phyloP scores from a whole-genome alignment of 1,140 invertebrate genomes.

The Monomorium pharaonis region DNA sequence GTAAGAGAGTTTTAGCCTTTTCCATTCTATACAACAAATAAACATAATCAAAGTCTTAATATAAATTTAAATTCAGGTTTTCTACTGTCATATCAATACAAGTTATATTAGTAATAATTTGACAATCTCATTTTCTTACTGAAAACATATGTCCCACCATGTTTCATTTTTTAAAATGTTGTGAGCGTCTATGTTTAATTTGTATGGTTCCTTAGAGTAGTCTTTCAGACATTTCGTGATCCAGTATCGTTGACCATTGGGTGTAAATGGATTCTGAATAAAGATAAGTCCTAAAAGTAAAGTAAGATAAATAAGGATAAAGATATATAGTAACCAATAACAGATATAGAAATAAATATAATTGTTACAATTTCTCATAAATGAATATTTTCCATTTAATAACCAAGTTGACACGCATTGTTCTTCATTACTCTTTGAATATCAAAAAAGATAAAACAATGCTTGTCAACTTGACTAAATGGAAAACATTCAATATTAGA shows the following conservation, averaged over 20 bases:
- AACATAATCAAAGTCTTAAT: constrained; percentile 7
- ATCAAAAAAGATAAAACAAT: no score
- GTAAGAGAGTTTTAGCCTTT: constrained; percentile 74
- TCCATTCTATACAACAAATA: constrained; percentile 65
- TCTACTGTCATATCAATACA: not conserved
- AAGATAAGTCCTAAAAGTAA: constrained; percentile 89
- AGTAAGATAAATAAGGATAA: not conserved
- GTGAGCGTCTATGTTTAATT: constrained; percentile 90
- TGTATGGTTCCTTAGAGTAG: constrained; percentile 91
- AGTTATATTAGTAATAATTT: not conserved
- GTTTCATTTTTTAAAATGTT: constrained; percentile 81
- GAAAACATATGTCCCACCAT: constrained; percentile 84
- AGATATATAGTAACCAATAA: no score
- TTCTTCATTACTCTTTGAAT: no score
- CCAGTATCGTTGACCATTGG: constrained; percentile 92
- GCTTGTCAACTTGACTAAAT: no score
- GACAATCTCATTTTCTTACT: constrained; percentile 70
- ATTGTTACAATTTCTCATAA: not conserved
- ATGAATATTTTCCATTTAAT: no score
- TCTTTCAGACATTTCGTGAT: constrained; percentile 91
- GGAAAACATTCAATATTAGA: not conserved
- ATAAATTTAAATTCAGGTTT: not conserved
- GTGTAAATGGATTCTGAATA: constrained; percentile 94
- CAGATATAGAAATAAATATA: not conserved
- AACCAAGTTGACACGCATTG: no score